A percentile compares a stretch with the other conserved stretches of the same genome.
Evolutionary conservation across 2,888 invertebrate species (phyloP).

Genomic region (Agrochola lychnidis): DNA sequence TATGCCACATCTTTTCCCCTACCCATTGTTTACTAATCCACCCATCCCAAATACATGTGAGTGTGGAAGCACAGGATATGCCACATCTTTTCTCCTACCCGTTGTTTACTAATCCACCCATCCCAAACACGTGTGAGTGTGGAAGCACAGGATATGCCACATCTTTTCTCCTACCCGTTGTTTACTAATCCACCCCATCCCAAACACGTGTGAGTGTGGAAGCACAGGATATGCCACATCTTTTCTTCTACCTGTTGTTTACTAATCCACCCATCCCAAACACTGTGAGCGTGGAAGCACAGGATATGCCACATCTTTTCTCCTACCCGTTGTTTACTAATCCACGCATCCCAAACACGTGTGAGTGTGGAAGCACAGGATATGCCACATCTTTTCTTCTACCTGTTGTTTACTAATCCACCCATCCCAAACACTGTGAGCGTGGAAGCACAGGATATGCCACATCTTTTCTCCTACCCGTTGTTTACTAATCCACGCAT

Average conservation of each 20-base stretch:
- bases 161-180: background rate
- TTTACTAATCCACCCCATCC: background rate
- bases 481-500: no score
- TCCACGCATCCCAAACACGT: background rate
- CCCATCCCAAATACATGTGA: background rate
- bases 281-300: background rate
- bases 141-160: background rate
- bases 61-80: background rate
- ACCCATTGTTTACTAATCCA: no score
- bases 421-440: background rate
- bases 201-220: background rate
- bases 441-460: background rate
- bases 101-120: no score
- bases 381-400: background rate
- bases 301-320: background rate
- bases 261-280: background rate
- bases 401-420: accelerated
- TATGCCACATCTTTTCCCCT: background rate
- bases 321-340: background rate
- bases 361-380: background rate
- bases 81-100: background rate
- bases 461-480: background rate
- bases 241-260: background rate
- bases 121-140: background rate
- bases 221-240: background rate